Percentiles rank a stretch among this genome's conserved stretches.
These are phyloP conservation scores for Lanius ludovicianus DNA, from an alignment of 2,113 vertebrate species.

Conservation along the genomic window DNA sequence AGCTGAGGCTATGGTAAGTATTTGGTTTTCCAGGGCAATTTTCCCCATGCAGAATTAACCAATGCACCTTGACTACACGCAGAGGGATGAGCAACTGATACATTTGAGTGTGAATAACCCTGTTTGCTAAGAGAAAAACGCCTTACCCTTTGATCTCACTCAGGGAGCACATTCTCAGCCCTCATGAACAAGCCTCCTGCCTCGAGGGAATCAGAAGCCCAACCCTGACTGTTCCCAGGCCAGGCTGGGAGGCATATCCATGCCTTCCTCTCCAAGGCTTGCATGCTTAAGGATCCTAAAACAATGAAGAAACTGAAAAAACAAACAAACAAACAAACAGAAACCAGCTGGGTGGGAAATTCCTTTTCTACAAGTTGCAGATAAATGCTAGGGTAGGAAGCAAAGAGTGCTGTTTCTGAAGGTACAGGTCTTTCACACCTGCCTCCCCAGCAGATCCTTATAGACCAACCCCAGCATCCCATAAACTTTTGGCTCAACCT, in stretches of 20 bases:
- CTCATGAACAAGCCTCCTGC: background rate
- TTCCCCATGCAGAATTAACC: background rate
- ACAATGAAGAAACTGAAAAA: too few relatives aligned
- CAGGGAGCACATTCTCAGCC: background rate
- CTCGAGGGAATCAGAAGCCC: background rate
- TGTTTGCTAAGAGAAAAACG: background rate
- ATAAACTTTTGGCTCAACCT: background rate
- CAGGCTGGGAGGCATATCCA: background rate
- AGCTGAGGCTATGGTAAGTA: background rate
- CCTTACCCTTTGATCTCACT: background rate
- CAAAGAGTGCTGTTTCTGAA: background rate
- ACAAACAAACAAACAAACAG: too few relatives aligned
- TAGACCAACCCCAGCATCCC: background rate
- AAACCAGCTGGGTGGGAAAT: background rate
- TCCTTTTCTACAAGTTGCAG: background rate
- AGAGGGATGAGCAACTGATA: background rate
- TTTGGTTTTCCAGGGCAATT: background rate
- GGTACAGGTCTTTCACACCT: background rate
- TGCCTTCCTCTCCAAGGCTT: too few relatives aligned
- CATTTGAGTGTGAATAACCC: background rate
- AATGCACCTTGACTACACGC: background rate
- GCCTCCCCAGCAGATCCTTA: background rate
- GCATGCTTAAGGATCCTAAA: too few relatives aligned
- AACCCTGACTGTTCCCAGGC: rapidly evolving
- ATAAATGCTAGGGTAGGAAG: background rate